phyloP scores from a whole-genome alignment of 2,797 vertebrate genomes.

The Pseudotriccus pelzelni region DNA sequence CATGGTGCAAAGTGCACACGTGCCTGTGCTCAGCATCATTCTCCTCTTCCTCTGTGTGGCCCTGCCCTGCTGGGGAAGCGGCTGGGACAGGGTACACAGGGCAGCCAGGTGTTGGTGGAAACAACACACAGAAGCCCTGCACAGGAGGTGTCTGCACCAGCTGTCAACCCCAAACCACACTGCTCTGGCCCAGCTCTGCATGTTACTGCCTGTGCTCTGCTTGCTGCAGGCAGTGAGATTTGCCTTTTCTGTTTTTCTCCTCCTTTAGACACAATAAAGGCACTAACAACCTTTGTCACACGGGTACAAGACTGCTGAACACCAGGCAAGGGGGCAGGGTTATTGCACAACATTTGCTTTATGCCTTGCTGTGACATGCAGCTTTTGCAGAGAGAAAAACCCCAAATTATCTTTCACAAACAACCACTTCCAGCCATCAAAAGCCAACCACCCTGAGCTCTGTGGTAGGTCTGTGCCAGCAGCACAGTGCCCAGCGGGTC shows the following conservation, averaged over 20 bases:
- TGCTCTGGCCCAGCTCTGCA: background rate
- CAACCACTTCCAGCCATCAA: background rate
- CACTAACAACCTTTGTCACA: background rate
- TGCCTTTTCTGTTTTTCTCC: background rate
- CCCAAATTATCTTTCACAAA: background rate
- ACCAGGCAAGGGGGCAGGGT: background rate
- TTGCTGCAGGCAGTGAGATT: background rate
- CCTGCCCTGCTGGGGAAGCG: background rate
- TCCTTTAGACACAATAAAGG: background rate
- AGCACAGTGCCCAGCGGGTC: background rate
- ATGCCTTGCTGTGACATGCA: background rate
- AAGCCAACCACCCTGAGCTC: background rate
- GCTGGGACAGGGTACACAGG: background rate
- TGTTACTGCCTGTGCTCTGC: background rate
- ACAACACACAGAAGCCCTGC: background rate
- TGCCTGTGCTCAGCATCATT: background rate
- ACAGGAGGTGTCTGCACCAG: background rate
- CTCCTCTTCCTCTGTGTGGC: background rate
- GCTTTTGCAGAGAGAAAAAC: background rate
- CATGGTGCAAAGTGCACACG: background rate
- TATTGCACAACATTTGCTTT: background rate
- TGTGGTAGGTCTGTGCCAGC: background rate
- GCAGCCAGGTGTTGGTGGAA: background rate
- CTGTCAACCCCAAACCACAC: background rate
- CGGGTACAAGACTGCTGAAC: background rate